Evolutionary conservation across 2,888 invertebrate genomes (phyloP).

Genomic region (Monochamus alternatus): DNA sequence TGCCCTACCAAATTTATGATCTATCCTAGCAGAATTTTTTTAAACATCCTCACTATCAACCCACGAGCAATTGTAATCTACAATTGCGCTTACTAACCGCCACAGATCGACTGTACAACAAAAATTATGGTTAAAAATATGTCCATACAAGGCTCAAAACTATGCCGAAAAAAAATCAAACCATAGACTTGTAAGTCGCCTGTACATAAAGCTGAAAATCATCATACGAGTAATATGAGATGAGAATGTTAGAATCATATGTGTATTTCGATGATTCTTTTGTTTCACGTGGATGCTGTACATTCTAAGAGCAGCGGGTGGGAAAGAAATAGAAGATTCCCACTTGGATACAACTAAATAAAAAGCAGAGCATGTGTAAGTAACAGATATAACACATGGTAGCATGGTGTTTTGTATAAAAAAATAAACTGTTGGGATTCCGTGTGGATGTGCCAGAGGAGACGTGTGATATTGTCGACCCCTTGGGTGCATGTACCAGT

Average conservation of each 20-base stretch:
- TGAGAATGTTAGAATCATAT: constrained; percentile 20
- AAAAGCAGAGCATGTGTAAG: constrained; percentile 42
- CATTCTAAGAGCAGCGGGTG: background rate
- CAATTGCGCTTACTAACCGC: constrained; percentile 1
- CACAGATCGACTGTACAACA: constrained; percentile 21
- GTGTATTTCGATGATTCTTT: background rate
- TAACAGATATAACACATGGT: constrained; percentile 48
- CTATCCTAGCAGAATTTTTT: no score
- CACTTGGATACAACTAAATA: constrained; percentile 17
- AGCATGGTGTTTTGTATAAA: constrained; percentile 45
- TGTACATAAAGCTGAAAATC: constrained; percentile 35
- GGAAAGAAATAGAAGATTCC: constrained; percentile 36
- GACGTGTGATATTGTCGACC: constrained; percentile 9
- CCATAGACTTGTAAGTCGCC: constrained; percentile 1
- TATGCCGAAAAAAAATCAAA: constrained; percentile 22
- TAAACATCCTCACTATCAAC: no score
- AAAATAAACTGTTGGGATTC: constrained; percentile 49
- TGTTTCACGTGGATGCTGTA: background rate
- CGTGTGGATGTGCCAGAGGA: constrained; percentile 23
- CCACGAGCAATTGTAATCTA: no score
- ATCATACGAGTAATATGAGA: constrained; percentile 45
- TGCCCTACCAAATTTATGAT: no score
- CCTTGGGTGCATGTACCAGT: background rate
- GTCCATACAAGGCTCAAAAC: constrained; percentile 5
- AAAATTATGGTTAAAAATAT: constrained; percentile 18